phyloP scores from a whole-genome alignment of 2,113 vertebrate genomes.

The Thryonomys swinderianus region DNA sequence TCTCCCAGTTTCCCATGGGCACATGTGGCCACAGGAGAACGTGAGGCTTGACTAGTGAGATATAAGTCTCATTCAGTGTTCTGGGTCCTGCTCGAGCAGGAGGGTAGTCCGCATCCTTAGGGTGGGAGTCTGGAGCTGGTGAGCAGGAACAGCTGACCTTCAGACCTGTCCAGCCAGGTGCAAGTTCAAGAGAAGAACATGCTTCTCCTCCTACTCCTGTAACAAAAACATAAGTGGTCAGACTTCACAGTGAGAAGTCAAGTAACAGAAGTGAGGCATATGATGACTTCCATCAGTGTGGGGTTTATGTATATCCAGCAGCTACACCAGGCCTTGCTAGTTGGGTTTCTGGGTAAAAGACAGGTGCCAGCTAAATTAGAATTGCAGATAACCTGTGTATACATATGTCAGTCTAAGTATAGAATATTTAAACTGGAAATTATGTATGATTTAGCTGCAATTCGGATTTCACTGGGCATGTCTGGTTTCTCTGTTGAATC shows the following conservation, averaged over 20 bases:
- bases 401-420: not conserved
- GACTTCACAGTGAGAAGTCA: not conserved
- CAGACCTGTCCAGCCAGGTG: not conserved
- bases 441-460: not conserved
- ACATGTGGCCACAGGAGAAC: not conserved
- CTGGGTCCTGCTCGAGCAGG: not conserved
- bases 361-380: too few relatives aligned
- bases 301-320: not conserved
- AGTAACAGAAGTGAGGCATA: not conserved
- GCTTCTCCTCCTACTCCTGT: not conserved
- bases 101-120: not conserved
- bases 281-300: not conserved
- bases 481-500: not conserved
- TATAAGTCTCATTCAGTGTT: not conserved
- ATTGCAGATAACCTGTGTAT: not conserved
- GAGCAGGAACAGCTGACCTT: not conserved
- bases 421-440: not conserved
- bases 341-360: not conserved
- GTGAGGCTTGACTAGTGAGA: not conserved
- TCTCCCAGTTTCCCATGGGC: not conserved
- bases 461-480: not conserved
- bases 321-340: fast-evolving
- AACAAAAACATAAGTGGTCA: not conserved
- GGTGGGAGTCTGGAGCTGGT: not conserved
- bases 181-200: not conserved